Evolutionary conservation across 2,797 vertebrate species (phyloP).

Genomic region (Leontocebus nigricollis): DNA sequence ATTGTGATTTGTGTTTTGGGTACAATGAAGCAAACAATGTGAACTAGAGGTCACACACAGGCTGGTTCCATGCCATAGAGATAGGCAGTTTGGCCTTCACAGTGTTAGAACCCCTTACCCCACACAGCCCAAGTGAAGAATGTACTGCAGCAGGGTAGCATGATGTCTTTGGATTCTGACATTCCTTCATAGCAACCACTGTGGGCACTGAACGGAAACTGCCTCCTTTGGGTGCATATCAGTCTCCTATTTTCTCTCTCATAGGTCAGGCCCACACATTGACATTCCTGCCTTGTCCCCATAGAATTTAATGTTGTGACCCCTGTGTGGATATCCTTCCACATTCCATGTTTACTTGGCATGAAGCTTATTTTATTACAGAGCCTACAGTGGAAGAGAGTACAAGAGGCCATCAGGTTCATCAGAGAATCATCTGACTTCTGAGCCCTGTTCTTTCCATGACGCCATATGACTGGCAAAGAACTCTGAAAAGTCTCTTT

Average conservation of each 20-base stretch:
- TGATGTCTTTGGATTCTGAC: not conserved
- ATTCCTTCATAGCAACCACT: not conserved
- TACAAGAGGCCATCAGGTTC: not conserved
- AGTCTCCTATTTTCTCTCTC: not conserved
- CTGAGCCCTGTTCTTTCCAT: not conserved
- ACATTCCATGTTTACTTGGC: not conserved
- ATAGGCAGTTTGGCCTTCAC: not conserved
- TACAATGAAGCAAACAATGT: not conserved
- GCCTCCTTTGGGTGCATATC: accelerated
- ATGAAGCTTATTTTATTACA: not conserved
- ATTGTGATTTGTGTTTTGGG: not conserved
- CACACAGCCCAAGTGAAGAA: not conserved
- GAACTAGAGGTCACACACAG: not conserved
- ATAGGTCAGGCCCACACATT: not conserved
- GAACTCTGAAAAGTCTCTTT: not conserved
- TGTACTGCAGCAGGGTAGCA: accelerated
- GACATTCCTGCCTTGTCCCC: not conserved
- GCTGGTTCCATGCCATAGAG: not conserved
- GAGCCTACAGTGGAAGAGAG: not conserved
- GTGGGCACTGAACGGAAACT: not conserved
- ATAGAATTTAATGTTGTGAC: not conserved
- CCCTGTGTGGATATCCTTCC: not conserved
- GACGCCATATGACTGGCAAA: not conserved
- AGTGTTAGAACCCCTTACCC: too few relatives aligned
- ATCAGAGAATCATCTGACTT: not conserved